Conservation (phyloP, 2,888 invertebrate genomes). For the Myathropa florea region DNA sequence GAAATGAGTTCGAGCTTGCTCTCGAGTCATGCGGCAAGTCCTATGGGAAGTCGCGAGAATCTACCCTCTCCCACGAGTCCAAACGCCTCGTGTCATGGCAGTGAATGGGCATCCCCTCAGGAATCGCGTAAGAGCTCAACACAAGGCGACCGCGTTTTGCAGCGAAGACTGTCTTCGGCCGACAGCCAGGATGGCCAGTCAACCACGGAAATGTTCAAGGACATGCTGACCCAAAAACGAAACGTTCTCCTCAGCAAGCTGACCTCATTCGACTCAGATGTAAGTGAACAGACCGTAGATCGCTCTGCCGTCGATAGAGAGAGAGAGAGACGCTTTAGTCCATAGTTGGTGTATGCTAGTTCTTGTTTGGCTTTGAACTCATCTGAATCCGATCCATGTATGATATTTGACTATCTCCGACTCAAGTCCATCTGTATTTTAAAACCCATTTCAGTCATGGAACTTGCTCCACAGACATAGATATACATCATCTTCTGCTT, state of each 20-base stretch:
- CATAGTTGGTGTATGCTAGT: slow-evolving; percentile 44
- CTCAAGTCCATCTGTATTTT: background rate
- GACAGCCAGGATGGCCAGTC: slow-evolving; percentile 87
- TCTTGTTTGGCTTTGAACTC: slow-evolving; percentile 6
- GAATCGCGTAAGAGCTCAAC: slow-evolving; percentile 81
- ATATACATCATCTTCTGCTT: slow-evolving; percentile 53
- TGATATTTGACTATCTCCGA: background rate
- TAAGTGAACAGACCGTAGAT: slow-evolving; percentile 82
- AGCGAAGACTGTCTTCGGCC: slow-evolving; percentile 85
- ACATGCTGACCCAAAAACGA: slow-evolving; percentile 95
- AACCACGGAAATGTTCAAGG: slow-evolving; percentile 95
- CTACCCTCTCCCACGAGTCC: slow-evolving; percentile 84
- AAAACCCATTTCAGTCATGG: slow-evolving; percentile 7
- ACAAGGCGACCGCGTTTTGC: slow-evolving; percentile 75
- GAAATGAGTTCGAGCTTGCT: slow-evolving; percentile 79
- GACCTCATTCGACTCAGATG: slow-evolving; percentile 94
- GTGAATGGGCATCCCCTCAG: slow-evolving; percentile 84
- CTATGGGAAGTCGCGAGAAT: slow-evolving; percentile 86
- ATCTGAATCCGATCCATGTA: slow-evolving; percentile 25
- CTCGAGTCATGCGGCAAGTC: slow-evolving; percentile 80
- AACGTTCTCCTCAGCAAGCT: slow-evolving; percentile 92
- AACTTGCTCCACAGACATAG: background rate
- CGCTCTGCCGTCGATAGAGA: background rate
- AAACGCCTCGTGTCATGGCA: slow-evolving; percentile 81
- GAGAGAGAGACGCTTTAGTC: slow-evolving; percentile 21